Conservation (phyloP, 2,113 vertebrate species). For the Spermophilus dauricus region DNA sequence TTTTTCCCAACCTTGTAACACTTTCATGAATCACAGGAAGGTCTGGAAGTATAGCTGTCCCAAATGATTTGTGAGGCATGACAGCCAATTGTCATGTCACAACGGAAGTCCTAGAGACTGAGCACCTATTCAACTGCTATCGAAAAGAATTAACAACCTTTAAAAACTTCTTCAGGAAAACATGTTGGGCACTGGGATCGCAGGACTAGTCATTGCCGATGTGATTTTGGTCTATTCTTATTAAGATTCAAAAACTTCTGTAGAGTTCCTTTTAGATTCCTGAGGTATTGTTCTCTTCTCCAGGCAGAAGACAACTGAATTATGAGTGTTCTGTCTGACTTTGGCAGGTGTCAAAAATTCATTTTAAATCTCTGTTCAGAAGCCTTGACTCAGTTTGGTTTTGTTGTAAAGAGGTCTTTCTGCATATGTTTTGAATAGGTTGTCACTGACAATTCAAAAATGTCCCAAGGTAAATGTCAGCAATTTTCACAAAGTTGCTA, state of each 20-base stretch:
- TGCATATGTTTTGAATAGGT: background rate
- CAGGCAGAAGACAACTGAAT: conserved; percentile 29
- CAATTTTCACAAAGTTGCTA: conserved; percentile 21
- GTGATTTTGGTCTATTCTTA: conserved; percentile 32
- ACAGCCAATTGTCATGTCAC: background rate
- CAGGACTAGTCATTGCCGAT: background rate
- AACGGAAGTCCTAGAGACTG: background rate
- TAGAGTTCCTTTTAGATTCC: background rate
- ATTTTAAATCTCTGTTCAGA: conserved; percentile 52
- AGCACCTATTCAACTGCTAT: background rate
- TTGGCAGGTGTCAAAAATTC: conserved; percentile 23
- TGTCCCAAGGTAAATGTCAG: background rate
- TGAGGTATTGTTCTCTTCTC: background rate
- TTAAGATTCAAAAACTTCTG: conserved; percentile 20
- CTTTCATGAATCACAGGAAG: background rate
- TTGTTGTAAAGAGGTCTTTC: background rate
- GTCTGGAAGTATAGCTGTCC: background rate
- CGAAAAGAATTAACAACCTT: background rate
- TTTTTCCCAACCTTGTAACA: background rate
- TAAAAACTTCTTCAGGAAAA: background rate
- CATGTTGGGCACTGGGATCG: background rate
- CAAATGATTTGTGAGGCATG: background rate
- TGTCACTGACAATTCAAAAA: conserved; percentile 37
- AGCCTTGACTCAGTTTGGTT: conserved; percentile 36
- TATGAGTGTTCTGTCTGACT: conserved; percentile 22